Evolutionary conservation across 2,113 vertebrate species (phyloP), one percentile per base, ranked within the genome.

Genomic region (Philantomba maxwellii): DNA sequence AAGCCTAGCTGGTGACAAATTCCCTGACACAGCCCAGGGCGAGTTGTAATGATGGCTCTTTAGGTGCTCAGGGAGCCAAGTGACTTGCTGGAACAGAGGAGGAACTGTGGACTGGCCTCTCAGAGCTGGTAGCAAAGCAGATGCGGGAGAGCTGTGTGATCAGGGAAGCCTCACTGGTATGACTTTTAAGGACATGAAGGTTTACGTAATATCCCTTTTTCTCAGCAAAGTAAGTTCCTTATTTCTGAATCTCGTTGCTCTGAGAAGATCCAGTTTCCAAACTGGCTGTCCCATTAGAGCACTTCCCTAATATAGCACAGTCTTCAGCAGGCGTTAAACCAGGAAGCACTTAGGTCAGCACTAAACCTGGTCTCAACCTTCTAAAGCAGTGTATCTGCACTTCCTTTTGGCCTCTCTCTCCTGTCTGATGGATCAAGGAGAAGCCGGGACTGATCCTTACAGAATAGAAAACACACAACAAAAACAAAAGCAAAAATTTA

Each of bases 161-260:
- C 55, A 60, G 58, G n/a, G 53, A 51, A 78, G 60, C 70, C 49
- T 84, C 83, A 39, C 23, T 36, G 9, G 49, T 12, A 75, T n/a
- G 47, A 83, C 47, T 39, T 39, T 47, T 26, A 51, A 21, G 55
- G 21, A 5, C 2, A 7, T 60, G 47, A 39, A 64, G 30, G 19
- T 73, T 96, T 89, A 75, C 1, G 2, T 49, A 89, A 94, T 86
- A 92, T 96, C 92, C 84, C 30, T 53, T 89, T 97, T 97, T 97
- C 81, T 93, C 89, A 94, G 85, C 49, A 57, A 53, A 92, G 62
- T 28, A 81, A 87, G 89, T 96, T 97, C 87, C 64, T 86, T 75
- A 45, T 94, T 93, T 94, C 49, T 84, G 57, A 85, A 36, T 8
- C 9, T 85, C 26, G 2, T 2, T 5, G 14, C 36, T 80, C 26